phyloP scores from a whole-genome alignment of 2,113 vertebrate genomes.

The Oenanthe oenanthe region DNA sequence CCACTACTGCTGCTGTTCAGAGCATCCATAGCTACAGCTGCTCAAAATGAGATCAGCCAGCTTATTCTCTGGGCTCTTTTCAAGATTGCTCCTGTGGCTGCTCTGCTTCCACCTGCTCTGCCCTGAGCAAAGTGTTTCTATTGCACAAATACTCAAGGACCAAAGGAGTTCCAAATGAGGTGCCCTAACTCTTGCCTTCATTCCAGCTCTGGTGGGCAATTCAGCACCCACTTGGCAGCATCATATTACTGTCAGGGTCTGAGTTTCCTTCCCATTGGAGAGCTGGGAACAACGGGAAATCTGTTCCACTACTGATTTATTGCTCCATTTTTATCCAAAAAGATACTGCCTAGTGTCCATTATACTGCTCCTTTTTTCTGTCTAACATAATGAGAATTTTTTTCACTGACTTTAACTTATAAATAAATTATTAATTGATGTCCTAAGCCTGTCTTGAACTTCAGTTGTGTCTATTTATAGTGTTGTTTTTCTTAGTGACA shows the following conservation, averaged over 20 bases:
- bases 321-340: not conserved
- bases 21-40: not conserved
- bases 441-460: not conserved
- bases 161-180: not conserved
- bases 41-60: not conserved
- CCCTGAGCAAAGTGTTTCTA: not conserved
- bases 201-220: not conserved
- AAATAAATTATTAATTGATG: not conserved
- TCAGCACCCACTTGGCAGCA: not conserved
- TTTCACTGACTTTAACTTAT: not conserved
- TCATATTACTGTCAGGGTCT: fast-evolving
- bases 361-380: not conserved
- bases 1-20: not conserved
- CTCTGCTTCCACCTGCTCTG: not conserved
- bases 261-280: not conserved
- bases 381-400: not conserved
- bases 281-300: not conserved
- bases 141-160: not conserved
- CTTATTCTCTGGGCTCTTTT: not conserved
- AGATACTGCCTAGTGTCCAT: not conserved
- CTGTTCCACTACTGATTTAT: not conserved
- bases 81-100: not conserved
- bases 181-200: not conserved
- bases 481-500: not conserved
- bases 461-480: not conserved